A percentile compares a stretch with the other conserved stretches of the same genome.
Conservation (phyloP, 2,797 vertebrate genomes). For the Danio aesculapii region DNA sequence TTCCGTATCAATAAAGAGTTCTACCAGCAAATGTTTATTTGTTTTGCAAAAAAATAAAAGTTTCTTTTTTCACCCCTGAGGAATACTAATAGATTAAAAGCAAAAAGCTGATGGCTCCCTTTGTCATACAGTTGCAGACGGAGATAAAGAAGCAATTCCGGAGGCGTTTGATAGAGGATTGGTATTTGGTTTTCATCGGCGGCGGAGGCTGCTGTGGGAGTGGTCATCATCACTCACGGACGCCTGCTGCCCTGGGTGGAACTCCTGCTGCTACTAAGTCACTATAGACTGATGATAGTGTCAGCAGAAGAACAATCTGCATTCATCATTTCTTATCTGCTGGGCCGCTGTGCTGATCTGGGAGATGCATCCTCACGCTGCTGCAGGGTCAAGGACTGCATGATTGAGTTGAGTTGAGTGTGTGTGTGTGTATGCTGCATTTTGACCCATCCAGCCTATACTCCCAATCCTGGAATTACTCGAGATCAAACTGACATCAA, state of each 20-base stretch:
- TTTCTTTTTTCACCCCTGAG: not conserved
- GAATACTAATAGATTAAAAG: conserved; percentile 43
- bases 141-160: conserved; percentile 47
- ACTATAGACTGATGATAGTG: conserved; percentile 67
- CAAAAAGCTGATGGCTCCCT: conserved; percentile 28
- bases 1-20: conserved; percentile 25
- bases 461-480: conserved; percentile 32
- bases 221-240: conserved; percentile 63
- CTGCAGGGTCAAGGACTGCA: conserved; percentile 65
- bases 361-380: conserved; percentile 45
- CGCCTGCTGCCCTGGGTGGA: conserved; percentile 41
- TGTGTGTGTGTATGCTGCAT: conserved; percentile 21
- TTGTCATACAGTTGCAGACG: conserved; percentile 45
- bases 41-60: not conserved
- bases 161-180: conserved; percentile 42
- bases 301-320: conserved; percentile 62
- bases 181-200: conserved; percentile 41
- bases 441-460: conserved; percentile 27
- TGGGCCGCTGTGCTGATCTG: conserved; percentile 51
- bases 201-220: conserved; percentile 38
- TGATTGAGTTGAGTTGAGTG: conserved; percentile 45
- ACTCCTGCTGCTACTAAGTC: conserved; percentile 60
- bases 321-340: conserved; percentile 72
- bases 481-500: conserved; percentile 35
- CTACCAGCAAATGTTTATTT: conserved; percentile 17